Evolutionary conservation across 2,888 invertebrate species (phyloP).

Genomic region (Himalopsyche japonica): DNA sequence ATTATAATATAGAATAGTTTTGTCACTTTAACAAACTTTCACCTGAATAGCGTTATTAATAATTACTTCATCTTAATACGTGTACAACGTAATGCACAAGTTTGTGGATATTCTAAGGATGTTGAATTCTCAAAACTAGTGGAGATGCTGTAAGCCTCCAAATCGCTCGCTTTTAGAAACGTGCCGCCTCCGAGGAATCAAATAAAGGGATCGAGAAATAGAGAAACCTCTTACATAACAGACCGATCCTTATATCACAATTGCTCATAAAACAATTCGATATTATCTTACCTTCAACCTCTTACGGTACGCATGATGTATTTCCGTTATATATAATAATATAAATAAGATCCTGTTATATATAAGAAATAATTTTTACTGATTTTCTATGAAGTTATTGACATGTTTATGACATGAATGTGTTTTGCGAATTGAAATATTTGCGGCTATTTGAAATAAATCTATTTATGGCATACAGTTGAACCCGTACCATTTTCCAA

Average conservation of each 20-base stretch:
- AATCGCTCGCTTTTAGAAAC: neutral
- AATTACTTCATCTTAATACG: neutral
- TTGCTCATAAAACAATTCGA: neutral
- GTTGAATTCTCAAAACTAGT: neutral
- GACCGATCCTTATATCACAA: neutral
- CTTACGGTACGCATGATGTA: neutral
- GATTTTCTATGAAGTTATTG: no score
- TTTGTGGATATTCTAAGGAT: neutral
- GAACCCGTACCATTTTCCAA: no score
- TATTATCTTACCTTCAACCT: neutral
- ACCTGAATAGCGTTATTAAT: neutral
- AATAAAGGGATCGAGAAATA: neutral
- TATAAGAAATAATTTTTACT: no score
- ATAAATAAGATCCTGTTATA: no score
- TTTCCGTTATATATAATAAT: no score
- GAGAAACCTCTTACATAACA: neutral
- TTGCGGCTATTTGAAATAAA: no score
- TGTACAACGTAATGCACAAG: neutral
- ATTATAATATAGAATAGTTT: no score
- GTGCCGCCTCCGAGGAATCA: neutral
- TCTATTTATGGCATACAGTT: no score
- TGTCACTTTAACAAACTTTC: neutral
- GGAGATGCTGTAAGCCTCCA: neutral
- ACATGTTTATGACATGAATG: no score
- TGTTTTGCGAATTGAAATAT: no score